Evolutionary conservation across 2,797 vertebrate species (phyloP), one percentile per base, ranked within the genome.

Genomic region (Lindbergichthys nudifrons): DNA sequence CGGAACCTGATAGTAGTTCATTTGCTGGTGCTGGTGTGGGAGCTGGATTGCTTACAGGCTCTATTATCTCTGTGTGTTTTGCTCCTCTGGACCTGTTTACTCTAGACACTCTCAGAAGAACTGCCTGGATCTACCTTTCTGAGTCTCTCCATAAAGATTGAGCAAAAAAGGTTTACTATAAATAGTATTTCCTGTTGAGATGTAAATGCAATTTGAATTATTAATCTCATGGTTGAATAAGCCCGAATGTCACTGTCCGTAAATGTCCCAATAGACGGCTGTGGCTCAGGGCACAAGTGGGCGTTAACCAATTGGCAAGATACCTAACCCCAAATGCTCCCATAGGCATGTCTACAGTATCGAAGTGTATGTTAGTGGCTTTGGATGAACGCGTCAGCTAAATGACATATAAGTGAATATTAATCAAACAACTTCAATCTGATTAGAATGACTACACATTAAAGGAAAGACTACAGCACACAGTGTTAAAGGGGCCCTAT

Each of bases 1-100:
- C 52, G 2, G 36, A 72, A 81, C 53, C 52, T 51, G 46, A 65
- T 84, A 81, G 70, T 70, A 42, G 65, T 81, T 76, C 15, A 70
- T 83, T 84, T 85, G 42, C 81, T 76, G 57, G 57, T 80, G 76
- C 70, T 84, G 80, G 87, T 79, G 76, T 71, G 77, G 70, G 81
- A 85, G 68, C 80, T 74, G 79, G 68, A 75, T 65, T 36, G 73
- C 52, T 77, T 50, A 64, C 70, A 76, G 76, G 64, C 59, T 75
- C 69, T 67, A 39, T 79, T 81, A 73, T 52, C 42, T 67, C 61
- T 59, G 68, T 76, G 71, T 81, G 74, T 60, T 23, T 50, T 75
- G 74, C 71, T 84, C 63, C 74, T 74, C 59, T 62, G 68, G 75
- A 70, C 68, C 42, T 81, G 78, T 90, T 85, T 87, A 65, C 67